Conservation (phyloP, 1,140 invertebrate genomes). For the Druon quercuslanigerum region DNA sequence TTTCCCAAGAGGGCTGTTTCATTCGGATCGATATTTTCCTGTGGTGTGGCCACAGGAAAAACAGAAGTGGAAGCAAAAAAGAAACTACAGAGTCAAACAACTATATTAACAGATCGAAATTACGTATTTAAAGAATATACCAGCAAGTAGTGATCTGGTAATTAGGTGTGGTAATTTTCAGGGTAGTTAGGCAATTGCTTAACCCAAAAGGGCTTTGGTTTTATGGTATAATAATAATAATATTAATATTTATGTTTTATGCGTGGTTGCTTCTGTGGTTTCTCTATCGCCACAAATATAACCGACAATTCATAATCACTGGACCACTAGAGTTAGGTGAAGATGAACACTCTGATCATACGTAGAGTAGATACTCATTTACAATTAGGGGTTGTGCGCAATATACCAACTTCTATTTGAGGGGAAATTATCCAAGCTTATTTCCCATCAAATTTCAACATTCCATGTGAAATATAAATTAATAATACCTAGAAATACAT, state of each 20-base stretch:
- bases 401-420: not conserved
- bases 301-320: constrained; percentile 6
- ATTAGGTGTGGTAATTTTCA: constrained; percentile 11
- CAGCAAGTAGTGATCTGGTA: not conserved
- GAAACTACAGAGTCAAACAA: not conserved
- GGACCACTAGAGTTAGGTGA: not conserved
- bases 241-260: not conserved
- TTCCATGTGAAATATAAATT: too few relatives aligned
- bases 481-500: too few relatives aligned
- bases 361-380: constrained; percentile 2
- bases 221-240: too few relatives aligned
- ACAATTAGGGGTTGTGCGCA: not conserved
- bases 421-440: not conserved
- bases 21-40: constrained; percentile 15
- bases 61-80: not conserved
- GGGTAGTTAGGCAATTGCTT: not conserved
- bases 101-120: not conserved
- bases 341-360: not conserved
- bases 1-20: constrained; percentile 20
- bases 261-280: not conserved
- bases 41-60: not conserved
- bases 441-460: not conserved
- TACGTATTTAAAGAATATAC: not conserved
- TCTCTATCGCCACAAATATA: constrained; percentile 17
- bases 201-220: too few relatives aligned